Base-by-base conservation (phyloP, 2,797 vertebrate genomes). In the Sebastes alutus region DNA sequence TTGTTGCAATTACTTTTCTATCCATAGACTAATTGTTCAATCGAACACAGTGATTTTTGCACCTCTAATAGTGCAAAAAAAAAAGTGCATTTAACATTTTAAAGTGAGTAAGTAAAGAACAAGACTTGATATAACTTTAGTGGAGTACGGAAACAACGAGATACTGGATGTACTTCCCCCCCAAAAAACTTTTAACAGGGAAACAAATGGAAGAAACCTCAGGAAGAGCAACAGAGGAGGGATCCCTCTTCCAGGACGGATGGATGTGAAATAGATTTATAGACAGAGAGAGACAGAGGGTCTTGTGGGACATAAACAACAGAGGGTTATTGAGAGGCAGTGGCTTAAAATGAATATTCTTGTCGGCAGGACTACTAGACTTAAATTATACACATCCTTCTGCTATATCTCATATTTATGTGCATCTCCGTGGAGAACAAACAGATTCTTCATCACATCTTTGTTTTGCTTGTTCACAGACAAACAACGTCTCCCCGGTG, bases 381-480 rank as follows among this genome's bases (percentile, higher is more conserved):
- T 35, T 35, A 35, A 35, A 35, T 35, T 35, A 35, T 35, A 35
- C 35, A 35, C 2, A 35, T 46, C 12, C 52, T 22, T 65, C 32
- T 23, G 14, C 20, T 56, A 14, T 58, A n/a, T 12, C 10, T 65
- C n/a, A 42, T 29, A 32, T 59, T 30, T 29, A 3, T 46, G 9
- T 58, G 25, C 23, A 29, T 60, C 27, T 30, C 1, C 0, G 7
- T 46, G 33, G 18, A 42, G 32, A 2, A 23, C 12, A 23, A 35
- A 20, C 23, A 7, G 1, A 33, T 11, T 27, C 7, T 62, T 23
- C 0, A 13, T 32, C 23, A 49, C 46, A 6, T 61, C 16, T 9
- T 6, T 18, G 11, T 38, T 83, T 25, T 74, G 14, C 32, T 25
- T 75, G 60, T 25, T 23, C 12, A 2, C 84, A 92, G 92, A 78